phyloP scores from a whole-genome alignment of 1,140 invertebrate genomes.

The Dolichoris vasculosae region DNA sequence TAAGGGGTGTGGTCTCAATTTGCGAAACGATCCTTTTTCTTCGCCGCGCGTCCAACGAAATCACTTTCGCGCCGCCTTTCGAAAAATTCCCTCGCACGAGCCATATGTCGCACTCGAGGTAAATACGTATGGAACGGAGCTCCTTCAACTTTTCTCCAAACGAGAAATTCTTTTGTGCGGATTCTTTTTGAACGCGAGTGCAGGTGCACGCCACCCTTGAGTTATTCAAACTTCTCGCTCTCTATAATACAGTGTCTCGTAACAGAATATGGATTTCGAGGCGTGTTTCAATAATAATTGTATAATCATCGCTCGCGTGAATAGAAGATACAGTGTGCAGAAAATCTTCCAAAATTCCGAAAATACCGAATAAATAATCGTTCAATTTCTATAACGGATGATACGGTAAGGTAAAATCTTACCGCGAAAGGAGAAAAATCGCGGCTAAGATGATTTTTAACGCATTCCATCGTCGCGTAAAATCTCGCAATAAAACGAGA shows the following conservation, averaged over 20 bases:
- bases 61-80: constrained; percentile 34
- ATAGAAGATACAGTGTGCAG: neutral
- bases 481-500: too few species aligned
- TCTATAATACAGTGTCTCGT: neutral
- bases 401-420: neutral
- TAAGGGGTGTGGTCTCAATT: constrained; percentile 66
- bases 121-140: neutral
- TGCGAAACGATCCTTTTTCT: constrained; percentile 63
- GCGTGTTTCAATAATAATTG: constrained; percentile 25
- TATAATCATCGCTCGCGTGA: neutral
- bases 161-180: constrained; percentile 45
- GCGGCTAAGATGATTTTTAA: too few species aligned
- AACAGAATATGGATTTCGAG: neutral
- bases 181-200: constrained; percentile 11
- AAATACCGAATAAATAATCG: neutral
- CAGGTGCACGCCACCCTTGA: constrained; percentile 36
- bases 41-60: constrained; percentile 37
- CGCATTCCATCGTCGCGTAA: too few species aligned
- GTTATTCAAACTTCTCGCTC: constrained; percentile 17
- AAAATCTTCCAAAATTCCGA: neutral
- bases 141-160: constrained; percentile 29
- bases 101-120: constrained; percentile 60
- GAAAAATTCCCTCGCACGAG: constrained; percentile 54
- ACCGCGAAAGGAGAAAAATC: too few species aligned
- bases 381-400: neutral